A percentile compares a stretch with the other conserved stretches of the same genome.
These are phyloP conservation scores for Lathronympha strigana DNA, from an alignment of 2,888 invertebrate species.

Conservation along the genomic window DNA sequence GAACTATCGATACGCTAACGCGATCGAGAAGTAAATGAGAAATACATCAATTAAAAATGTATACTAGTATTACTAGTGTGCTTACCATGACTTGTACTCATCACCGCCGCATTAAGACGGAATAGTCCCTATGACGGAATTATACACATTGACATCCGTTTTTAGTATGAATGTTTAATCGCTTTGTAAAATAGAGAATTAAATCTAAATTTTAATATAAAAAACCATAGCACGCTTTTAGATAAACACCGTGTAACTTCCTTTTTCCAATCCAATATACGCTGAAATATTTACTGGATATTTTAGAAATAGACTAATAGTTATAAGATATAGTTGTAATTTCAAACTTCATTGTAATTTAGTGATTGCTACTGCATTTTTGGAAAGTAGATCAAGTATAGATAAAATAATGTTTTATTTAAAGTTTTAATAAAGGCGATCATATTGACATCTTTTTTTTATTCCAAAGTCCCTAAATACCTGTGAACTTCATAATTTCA, in stretches of 20 bases:
- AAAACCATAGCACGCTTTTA: constrained; percentile 21
- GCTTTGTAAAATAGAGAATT: constrained; percentile 4
- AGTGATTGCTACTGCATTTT: constrained; percentile 39
- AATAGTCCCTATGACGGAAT: no score
- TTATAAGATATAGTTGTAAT: constrained; percentile 26
- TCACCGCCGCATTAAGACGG: no score
- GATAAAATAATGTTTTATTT: constrained; percentile 36
- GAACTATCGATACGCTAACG: no score
- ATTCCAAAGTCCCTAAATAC: not conserved
- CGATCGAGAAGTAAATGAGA: no score
- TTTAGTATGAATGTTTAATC: no score
- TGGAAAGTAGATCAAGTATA: constrained; percentile 39
- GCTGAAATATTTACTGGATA: constrained; percentile 4
- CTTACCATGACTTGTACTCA: no score
- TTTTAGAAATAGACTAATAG: constrained; percentile 14
- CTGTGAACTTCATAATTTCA: not conserved
- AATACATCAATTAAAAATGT: no score
- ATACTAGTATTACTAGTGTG: no score
- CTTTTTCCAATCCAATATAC: not conserved
- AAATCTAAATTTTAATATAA: not conserved
- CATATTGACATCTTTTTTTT: constrained; percentile 4
- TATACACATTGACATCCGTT: no score
- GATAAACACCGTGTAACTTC: not conserved
- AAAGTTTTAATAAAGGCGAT: constrained; percentile 40
- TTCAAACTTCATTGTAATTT: constrained; percentile 24